Conservation (phyloP, 2,797 vertebrate genomes). For the Gila robusta region DNA sequence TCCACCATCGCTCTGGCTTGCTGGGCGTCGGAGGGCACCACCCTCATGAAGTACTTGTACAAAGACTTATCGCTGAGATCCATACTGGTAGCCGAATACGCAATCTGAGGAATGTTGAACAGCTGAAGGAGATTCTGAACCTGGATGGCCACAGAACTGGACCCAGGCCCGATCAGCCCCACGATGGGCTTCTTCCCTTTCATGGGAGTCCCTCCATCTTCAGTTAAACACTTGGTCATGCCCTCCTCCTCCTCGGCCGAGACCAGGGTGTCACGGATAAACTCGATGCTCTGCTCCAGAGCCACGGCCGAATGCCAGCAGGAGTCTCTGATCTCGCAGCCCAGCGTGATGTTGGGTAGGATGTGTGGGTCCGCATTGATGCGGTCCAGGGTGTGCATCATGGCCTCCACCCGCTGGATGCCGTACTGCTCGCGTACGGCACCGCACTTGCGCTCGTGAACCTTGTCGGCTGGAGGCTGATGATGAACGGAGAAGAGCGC, state of each 20-base stretch:
- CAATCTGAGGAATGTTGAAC: slow-evolving; percentile 99
- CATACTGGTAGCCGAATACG: slow-evolving; percentile 99
- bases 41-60: slow-evolving; percentile 98
- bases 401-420: slow-evolving; percentile 97
- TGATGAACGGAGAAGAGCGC: slow-evolving; percentile 98
- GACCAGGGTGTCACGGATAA: slow-evolving; percentile 96
- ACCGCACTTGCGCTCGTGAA: slow-evolving; percentile 97
- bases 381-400: slow-evolving; percentile 95
- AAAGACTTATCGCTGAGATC: slow-evolving; percentile 97
- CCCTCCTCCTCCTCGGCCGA: slow-evolving; percentile 93
- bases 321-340: slow-evolving; percentile 97
- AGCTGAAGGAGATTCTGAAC: slow-evolving; percentile 98
- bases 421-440: slow-evolving; percentile 97
- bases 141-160: slow-evolving; percentile 98
- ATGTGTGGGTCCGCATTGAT: slow-evolving; percentile 91
- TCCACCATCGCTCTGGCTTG: slow-evolving; percentile 99
- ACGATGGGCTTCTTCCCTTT: slow-evolving; percentile 95
- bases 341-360: slow-evolving; percentile 92
- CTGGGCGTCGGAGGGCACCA: slow-evolving; percentile 96
- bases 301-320: slow-evolving; percentile 99
- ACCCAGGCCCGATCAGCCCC: slow-evolving; percentile 96
- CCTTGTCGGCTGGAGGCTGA: slow-evolving; percentile 96
- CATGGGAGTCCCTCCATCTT: slow-evolving; percentile 76
- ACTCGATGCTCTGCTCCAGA: slow-evolving; percentile 98
- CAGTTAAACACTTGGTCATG: slow-evolving; percentile 85